Percentiles rank a stretch among this genome's conserved stretches.
Evolutionary conservation across 2,113 vertebrate genomes (phyloP).

Genomic region (Perca fluviatilis): DNA sequence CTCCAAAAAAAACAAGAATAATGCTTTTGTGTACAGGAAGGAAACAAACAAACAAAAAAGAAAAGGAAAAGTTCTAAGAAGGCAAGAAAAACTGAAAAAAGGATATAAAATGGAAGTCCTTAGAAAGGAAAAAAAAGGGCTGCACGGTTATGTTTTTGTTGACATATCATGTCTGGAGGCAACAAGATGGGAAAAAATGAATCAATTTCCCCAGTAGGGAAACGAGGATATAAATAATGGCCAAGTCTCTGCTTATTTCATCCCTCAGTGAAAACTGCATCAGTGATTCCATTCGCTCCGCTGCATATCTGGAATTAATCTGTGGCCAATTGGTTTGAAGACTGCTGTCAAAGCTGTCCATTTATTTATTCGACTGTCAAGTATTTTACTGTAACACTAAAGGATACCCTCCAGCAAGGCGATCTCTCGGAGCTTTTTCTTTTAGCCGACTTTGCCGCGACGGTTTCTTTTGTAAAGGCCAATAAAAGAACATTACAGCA

Average conservation of each 20-base stretch:
- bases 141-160: constrained; percentile 1
- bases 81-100: background rate
- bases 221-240: constrained; percentile 36
- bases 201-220: constrained; percentile 30
- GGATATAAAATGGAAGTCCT: background rate
- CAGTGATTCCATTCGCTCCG: background rate
- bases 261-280: constrained; percentile 16
- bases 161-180: constrained; percentile 24
- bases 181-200: constrained; percentile 18
- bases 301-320: constrained; percentile 24
- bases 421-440: background rate
- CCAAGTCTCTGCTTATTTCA: constrained; percentile 16
- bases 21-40: too few relatives aligned
- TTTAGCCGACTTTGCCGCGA: too few relatives aligned
- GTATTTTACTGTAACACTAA: background rate
- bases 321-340: constrained; percentile 21
- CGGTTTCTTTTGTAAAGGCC: background rate
- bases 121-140: background rate
- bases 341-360: background rate
- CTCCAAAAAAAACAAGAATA: too few relatives aligned
- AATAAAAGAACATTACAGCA: background rate
- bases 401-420: background rate
- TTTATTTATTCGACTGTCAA: background rate
- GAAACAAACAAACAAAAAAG: too few relatives aligned
- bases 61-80: too few relatives aligned